Conservation (phyloP, 2,113 vertebrate genomes). For the Eptesicus fuscus region DNA sequence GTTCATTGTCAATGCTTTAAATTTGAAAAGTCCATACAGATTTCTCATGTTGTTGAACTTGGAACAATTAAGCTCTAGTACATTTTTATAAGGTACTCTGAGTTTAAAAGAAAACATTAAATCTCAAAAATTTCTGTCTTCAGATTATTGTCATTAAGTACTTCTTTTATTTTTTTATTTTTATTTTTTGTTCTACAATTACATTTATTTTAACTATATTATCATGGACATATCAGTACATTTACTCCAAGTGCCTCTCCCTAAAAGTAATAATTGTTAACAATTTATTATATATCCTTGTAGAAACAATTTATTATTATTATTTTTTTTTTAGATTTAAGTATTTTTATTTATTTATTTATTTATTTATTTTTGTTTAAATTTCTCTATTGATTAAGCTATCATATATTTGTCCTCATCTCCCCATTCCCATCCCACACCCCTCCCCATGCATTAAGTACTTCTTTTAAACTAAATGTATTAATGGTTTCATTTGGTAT, state of each 20-base stretch:
- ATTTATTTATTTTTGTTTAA: no score
- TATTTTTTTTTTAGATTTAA: no score
- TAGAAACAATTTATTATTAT: not conserved
- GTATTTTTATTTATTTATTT: no score
- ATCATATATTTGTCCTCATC: no score
- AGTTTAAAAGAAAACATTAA: not conserved
- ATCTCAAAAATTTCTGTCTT: not conserved
- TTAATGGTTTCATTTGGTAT: not conserved
- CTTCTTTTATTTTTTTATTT: no score
- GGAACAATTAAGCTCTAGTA: not conserved
- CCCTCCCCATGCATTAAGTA: no score
- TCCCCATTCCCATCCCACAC: no score
- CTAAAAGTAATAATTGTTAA: not conserved
- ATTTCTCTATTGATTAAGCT: no score
- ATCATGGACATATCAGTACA: not conserved
- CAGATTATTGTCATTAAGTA: not conserved
- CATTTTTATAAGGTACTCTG: not conserved
- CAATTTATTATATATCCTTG: not conserved
- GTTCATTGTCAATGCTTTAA: not conserved
- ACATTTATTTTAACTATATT: constrained; percentile 34
- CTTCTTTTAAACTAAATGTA: constrained; percentile 15
- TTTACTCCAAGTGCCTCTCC: not conserved
- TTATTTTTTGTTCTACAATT: not conserved
- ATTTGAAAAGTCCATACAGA: not conserved
- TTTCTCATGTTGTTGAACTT: not conserved